Percentiles rank a stretch among this genome's conserved stretches.
phyloP scores from a whole-genome alignment of 1,140 invertebrate genomes.

The Pogonomyrmex californicus region DNA sequence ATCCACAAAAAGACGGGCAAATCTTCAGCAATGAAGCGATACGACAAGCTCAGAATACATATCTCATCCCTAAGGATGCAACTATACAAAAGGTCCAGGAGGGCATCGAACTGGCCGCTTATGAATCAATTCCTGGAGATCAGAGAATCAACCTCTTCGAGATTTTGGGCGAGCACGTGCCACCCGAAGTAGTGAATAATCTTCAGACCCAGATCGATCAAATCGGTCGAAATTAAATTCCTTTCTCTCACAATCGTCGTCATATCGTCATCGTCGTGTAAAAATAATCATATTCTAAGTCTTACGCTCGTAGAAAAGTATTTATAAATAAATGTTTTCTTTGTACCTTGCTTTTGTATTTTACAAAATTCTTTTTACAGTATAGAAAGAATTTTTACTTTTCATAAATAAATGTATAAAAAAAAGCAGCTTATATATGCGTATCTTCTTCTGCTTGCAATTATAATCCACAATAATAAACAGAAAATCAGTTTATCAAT shows the following conservation, averaged over 20 bases:
- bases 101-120: constrained; percentile 93
- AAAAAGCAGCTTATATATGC: constrained; percentile 6
- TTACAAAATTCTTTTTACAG: constrained; percentile 33
- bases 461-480: background rate
- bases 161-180: constrained; percentile 93
- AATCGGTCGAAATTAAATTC: constrained; percentile 89
- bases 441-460: background rate
- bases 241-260: background rate
- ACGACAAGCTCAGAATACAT: constrained; percentile 93
- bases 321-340: constrained; percentile 73
- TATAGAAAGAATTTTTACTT: constrained; percentile 53
- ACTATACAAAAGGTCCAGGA: constrained; percentile 95
- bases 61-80: constrained; percentile 94
- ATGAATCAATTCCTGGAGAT: constrained; percentile 93
- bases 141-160: constrained; percentile 93
- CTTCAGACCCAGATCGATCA: constrained; percentile 93
- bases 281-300: constrained; percentile 54
- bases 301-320: constrained; percentile 56
- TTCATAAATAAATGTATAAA: constrained; percentile 72
- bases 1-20: constrained; percentile 91
- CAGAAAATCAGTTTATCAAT: background rate
- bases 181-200: constrained; percentile 95
- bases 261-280: constrained; percentile 53
- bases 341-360: constrained; percentile 49
- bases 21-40: constrained; percentile 95